Base-by-base conservation (phyloP, 2,113 vertebrate genomes). In the Shinisaurus crocodilurus region DNA sequence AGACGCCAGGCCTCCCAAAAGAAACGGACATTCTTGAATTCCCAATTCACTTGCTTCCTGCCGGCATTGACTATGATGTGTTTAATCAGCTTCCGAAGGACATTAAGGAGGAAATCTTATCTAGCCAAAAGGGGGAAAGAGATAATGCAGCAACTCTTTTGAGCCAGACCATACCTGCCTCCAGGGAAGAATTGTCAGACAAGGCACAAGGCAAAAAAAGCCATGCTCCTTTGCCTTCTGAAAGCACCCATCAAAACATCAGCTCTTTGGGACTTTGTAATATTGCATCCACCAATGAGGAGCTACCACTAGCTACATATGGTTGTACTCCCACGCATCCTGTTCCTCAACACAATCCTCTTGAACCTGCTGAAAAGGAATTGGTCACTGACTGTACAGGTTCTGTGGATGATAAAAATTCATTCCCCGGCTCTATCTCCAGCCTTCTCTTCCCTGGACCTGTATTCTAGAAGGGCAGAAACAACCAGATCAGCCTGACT, bases 51-150 rank as follows among this genome's bases (percentile, higher is more conserved):
- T 90, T 48, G 1, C 92, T 97, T 88, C 98, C 98, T 65, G 94
- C 95, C 3, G 92, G 85, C 40, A 89, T 98, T 60, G 98, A 99
- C 91, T 96, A 96, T 0, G 97, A 98, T 23, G 98, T 98, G 40
- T 98, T 98, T 87, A 95, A 89, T 82, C 96, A 97, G 77, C 98
- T 99, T 89, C 98, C 98, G 37, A 95, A 92, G 86, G 97, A 98
- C 60, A 98, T 98, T 95, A 97, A 98, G 94, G 95, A 95, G 86
- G 98, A 98, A 91, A 97, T 98, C 12, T 89, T 98, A n/a, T 95
- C 95, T 79, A 94, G 89, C 74, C 96, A 94, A 85, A 54, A 67
- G 65, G 40, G 15, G 82, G 82, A 89, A 85, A 86, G 23, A 7
- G n/a, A 90, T 76, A 84, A 85, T 72, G 48, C 34, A 27, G 93